Evolutionary conservation across 1,140 invertebrate genomes (phyloP).

Genomic region (Brachionus asplanchnoidis): DNA sequence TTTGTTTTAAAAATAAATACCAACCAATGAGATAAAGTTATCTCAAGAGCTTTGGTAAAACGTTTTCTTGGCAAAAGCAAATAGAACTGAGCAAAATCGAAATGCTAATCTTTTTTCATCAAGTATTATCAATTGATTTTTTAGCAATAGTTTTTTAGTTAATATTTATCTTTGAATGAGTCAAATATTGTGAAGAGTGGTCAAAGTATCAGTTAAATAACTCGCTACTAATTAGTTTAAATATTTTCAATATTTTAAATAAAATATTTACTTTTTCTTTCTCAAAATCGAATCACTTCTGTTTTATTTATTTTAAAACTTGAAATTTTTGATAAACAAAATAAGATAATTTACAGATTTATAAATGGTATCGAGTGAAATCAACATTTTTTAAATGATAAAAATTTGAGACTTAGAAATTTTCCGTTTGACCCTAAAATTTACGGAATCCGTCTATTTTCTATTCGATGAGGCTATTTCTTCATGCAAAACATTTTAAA

Average conservation of each 20-base stretch:
- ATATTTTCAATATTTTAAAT: not conserved
- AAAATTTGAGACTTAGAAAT: not conserved
- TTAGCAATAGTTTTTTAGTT: not conserved
- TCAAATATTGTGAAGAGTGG: not conserved
- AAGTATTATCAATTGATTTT: slow-evolving; percentile 25
- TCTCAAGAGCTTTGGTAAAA: slow-evolving; percentile 16
- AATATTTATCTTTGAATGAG: slow-evolving; percentile 5
- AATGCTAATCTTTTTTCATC: not conserved
- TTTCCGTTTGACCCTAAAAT: too few relatives aligned
- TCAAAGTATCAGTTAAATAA: slow-evolving; percentile 19
- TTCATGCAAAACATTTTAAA: too few relatives aligned
- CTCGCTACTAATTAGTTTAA: not conserved
- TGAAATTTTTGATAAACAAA: not conserved
- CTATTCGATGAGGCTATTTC: too few relatives aligned
- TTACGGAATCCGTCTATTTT: too few relatives aligned
- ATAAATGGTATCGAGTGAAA: not conserved
- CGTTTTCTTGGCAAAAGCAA: not conserved
- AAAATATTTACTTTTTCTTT: not conserved
- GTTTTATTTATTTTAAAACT: slow-evolving; percentile 11
- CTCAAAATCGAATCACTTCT: slow-evolving; percentile 17
- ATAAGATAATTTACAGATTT: not conserved
- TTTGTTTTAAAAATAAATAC: slow-evolving; percentile 28
- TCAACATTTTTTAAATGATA: not conserved
- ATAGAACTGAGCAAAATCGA: not conserved
- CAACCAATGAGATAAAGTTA: slow-evolving; percentile 32